These are phyloP conservation scores for Nephrotoma guestfalica DNA, from an alignment of 2,888 invertebrate genomes.

Conservation along the genomic window DNA sequence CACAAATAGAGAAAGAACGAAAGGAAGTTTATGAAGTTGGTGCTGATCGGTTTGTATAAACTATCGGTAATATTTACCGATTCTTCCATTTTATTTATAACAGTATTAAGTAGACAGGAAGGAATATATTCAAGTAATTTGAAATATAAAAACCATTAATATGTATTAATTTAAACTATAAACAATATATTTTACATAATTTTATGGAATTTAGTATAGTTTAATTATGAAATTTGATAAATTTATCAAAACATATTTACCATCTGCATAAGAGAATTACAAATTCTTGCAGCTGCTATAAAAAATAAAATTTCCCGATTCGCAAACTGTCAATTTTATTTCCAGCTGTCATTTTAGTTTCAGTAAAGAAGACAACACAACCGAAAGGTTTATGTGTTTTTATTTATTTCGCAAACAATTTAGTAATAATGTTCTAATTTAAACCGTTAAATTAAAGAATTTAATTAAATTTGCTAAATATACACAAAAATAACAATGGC, in stretches of 20 bases:
- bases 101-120: not conserved
- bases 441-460: not conserved
- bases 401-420: not conserved
- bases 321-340: not conserved
- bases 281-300: not conserved
- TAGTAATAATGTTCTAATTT: not conserved
- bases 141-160: not conserved
- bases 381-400: not conserved
- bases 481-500: slow-evolving; percentile 35
- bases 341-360: not conserved
- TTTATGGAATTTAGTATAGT: not conserved
- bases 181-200: not conserved
- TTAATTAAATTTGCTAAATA: not conserved
- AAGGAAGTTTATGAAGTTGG: slow-evolving; percentile 7
- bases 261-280: not conserved
- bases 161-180: not conserved
- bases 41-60: not conserved
- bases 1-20: slow-evolving; percentile 43
- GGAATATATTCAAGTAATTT: not conserved
- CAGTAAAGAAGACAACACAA: not conserved
- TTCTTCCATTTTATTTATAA: not conserved
- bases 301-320: not conserved
- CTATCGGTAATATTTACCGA: not conserved
- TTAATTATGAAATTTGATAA: not conserved
- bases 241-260: not conserved